Base-by-base conservation (phyloP, 2,797 vertebrate genomes). In the Alauda arvensis region DNA sequence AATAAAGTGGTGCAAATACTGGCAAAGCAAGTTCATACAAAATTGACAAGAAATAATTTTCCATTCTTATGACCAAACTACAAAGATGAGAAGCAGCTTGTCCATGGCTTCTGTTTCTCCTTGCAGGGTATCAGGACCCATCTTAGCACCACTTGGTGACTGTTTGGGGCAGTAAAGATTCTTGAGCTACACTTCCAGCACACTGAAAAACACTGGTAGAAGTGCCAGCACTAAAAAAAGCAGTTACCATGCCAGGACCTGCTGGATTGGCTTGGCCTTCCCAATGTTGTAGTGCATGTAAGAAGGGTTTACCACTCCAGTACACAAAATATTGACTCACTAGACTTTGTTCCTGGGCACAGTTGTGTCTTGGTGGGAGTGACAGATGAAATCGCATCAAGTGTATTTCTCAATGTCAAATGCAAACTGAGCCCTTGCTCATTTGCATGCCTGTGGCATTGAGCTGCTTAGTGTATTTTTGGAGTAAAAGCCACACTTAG, bases 401-500 rank as follows among this genome's bases (percentile, higher is more conserved):
- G 46, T 70, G 56, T 10, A 46, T 48, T 67, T 85, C 77, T 77
- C 61, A 78, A 19, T 0, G 4, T 31, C 34, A 79, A 63, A 67
- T 4, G 18, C 48, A 78, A 66, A 42, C 59, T 39, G 29, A 83
- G 31, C 12, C 49, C 31, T 90, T 72, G 33, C 20, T 68, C 31
- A 51, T 74, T 80, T 60, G 21, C 85, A 79, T 87, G 85, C 80
- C 68, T 93, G 89, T 84, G 85, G 85, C 67, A 63, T 14, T 10
- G 5, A 78, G 31, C 29, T 83, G 19, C 39, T 67, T 5, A 16
- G 61, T 18, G 13, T 89, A 91, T 84, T 91, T 93, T 85, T 85
- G 77, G 83, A 87, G 23, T 46, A 83, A 83, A 91, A 91, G 25
- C 91, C 92, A 55, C 80, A 84, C 42, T 85, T 33, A 79, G 46